Evolutionary conservation across 2,113 vertebrate genomes (phyloP).

Genomic region (Archocentrus centrarchus): DNA sequence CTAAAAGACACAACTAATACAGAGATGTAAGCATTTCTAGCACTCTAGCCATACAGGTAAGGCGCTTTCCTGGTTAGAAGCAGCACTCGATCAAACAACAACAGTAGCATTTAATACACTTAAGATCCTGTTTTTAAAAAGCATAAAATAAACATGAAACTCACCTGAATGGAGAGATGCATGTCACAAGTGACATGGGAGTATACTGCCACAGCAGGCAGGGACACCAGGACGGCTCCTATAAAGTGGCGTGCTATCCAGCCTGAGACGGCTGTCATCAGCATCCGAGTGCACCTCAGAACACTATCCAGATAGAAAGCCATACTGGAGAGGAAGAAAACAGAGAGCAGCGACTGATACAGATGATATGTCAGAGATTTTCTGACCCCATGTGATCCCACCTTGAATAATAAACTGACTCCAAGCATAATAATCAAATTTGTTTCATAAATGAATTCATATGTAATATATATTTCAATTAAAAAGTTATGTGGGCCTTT

Average conservation of each 20-base stretch:
- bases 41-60: not conserved
- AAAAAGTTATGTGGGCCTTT: not conserved
- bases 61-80: not conserved
- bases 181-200: conserved; percentile 89
- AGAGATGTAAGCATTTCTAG: not conserved
- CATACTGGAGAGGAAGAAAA: conserved; percentile 82
- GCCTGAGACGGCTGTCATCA: conserved; percentile 88
- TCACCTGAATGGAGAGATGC: conserved; percentile 77
- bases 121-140: not conserved
- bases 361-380: not conserved
- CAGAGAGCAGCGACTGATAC: not conserved
- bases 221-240: conserved; percentile 92
- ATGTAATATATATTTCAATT: not conserved
- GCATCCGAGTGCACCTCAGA: conserved; percentile 85
- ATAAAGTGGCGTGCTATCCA: conserved; percentile 93
- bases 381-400: not conserved
- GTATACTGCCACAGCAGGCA: conserved; percentile 91
- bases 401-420: not conserved
- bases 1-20: not conserved
- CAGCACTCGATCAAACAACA: not conserved
- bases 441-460: not conserved
- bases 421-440: not conserved
- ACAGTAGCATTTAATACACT: not conserved
- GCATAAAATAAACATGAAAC: not conserved
- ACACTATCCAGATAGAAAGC: conserved; percentile 92